phyloP scores from a whole-genome alignment of 2,888 invertebrate species.

The Erannis defoliaria region DNA sequence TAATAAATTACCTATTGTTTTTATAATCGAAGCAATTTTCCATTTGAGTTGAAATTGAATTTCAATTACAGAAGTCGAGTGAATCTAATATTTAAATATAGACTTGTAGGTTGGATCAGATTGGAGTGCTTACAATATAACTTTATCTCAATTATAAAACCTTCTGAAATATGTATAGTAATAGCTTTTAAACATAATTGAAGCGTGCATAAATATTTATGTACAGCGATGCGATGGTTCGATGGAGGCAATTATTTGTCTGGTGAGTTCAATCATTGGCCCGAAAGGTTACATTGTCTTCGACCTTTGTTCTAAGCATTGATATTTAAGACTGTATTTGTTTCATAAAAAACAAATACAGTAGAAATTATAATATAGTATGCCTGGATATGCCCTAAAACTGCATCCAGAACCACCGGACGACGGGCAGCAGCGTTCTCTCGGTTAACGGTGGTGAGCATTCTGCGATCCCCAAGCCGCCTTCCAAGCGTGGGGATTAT shows the following conservation, averaged over 20 bases:
- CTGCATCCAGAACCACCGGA: too few relatives aligned
- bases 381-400: too few relatives aligned
- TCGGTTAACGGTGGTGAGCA: too few relatives aligned
- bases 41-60: constrained; percentile 55
- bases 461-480: too few relatives aligned
- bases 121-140: constrained; percentile 14
- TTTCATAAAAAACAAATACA: not conserved
- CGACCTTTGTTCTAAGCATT: constrained; percentile 3
- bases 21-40: constrained; percentile 57
- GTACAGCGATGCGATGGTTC: not conserved
- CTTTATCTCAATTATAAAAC: constrained; percentile 10
- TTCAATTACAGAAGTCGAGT: constrained; percentile 50
- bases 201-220: constrained; percentile 9
- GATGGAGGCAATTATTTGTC: constrained; percentile 7
- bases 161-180: not conserved
- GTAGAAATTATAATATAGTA: too few relatives aligned
- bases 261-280: not conserved
- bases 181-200: constrained; percentile 10
- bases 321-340: not conserved
- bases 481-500: too few relatives aligned
- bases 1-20: constrained; percentile 51
- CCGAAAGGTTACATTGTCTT: not conserved
- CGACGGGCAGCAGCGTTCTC: too few relatives aligned
- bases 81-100: constrained; percentile 26
- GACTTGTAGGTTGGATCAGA: constrained; percentile 15